A percentile compares a stretch with the other conserved stretches of the same genome.
phyloP scores from a whole-genome alignment of 2,797 vertebrate genomes.

The Vultur gryphus region DNA sequence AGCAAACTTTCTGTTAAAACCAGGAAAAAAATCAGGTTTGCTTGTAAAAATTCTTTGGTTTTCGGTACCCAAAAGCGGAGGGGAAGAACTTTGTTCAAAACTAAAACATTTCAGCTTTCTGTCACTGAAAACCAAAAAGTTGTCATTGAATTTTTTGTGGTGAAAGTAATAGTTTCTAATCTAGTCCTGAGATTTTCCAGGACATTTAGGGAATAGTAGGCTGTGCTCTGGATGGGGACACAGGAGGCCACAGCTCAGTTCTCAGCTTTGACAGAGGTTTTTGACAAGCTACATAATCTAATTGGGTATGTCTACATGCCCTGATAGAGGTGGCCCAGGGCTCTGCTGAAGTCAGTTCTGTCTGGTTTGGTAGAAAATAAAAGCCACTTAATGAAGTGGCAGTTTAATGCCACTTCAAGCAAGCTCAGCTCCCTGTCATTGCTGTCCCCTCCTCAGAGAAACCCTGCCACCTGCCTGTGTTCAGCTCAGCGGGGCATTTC shows the following conservation, averaged over 20 bases:
- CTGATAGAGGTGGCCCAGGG: background rate
- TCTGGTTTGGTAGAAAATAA: background rate
- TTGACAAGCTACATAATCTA: background rate
- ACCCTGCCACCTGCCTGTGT: background rate
- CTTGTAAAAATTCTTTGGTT: constrained; percentile 54
- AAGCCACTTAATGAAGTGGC: background rate
- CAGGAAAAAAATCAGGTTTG: background rate
- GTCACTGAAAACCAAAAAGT: constrained; percentile 39
- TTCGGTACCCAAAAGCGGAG: background rate
- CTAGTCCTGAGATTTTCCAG: constrained; percentile 58
- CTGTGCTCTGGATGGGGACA: background rate
- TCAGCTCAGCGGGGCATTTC: background rate
- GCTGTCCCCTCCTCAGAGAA: background rate
- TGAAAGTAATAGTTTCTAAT: constrained; percentile 61
- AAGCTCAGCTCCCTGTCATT: background rate
- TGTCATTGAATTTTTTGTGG: constrained; percentile 55
- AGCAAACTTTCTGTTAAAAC: background rate
- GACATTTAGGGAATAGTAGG: constrained; percentile 50
- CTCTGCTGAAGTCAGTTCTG: background rate
- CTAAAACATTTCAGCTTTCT: constrained; percentile 43
- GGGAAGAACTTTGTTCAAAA: constrained; percentile 28
- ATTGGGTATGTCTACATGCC: background rate
- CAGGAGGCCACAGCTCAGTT: background rate
- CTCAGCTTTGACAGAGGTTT: background rate
- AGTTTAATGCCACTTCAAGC: background rate